These are phyloP conservation scores for Leptodactylus fallax DNA, from an alignment of 2,797 vertebrate genomes.

Conservation along the genomic window DNA sequence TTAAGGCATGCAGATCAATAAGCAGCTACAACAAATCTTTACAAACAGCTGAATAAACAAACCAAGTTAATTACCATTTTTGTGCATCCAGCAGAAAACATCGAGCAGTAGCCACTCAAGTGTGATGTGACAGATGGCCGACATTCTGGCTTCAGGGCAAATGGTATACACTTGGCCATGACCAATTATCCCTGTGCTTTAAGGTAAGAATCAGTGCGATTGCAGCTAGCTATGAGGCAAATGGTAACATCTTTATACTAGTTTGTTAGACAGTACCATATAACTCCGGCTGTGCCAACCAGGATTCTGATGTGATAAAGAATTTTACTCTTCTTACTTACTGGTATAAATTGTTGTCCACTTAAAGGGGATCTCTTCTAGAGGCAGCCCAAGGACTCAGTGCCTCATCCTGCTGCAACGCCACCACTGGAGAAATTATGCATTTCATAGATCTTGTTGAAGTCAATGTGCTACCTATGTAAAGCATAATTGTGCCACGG, in stretches of 20 bases:
- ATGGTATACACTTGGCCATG: neutral
- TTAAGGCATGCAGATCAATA: neutral
- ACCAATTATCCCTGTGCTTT: slow-evolving; percentile 2
- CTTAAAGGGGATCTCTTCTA: no score
- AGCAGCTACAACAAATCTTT: slow-evolving; percentile 19
- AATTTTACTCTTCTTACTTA: neutral
- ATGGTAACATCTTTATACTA: neutral
- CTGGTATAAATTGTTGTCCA: no score
- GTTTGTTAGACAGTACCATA: neutral
- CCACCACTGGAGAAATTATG: no score
- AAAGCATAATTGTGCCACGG: no score
- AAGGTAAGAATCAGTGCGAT: neutral
- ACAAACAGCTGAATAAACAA: slow-evolving; percentile 36
- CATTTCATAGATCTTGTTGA: no score
- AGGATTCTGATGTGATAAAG: neutral
- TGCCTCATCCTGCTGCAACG: no score
- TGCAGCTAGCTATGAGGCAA: neutral
- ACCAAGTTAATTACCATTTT: slow-evolving; percentile 28
- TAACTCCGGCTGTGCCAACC: neutral
- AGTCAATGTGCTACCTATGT: no score
- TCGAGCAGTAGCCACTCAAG: neutral
- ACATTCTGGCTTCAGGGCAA: slow-evolving; percentile 2
- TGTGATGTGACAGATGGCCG: slow-evolving; percentile 14
- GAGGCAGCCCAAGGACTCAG: no score
- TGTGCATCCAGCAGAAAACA: slow-evolving; percentile 31